Base-by-base conservation (phyloP, 2,888 invertebrate species). In the Stenotaenia linearis region DNA sequence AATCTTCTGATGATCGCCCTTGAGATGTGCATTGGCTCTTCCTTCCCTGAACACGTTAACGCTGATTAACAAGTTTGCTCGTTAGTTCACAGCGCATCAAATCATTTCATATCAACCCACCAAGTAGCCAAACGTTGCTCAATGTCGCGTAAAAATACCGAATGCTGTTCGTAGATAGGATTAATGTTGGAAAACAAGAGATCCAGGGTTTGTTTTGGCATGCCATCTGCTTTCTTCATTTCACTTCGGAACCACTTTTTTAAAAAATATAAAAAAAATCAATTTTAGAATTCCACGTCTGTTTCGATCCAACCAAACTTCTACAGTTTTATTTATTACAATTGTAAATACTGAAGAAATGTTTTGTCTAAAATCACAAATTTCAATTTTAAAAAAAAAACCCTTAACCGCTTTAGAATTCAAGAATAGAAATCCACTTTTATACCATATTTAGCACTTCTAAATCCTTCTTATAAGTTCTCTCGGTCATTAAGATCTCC, bases 401-500 rank as follows among this genome's bases (percentile, higher is more conserved):
- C 23, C 23, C n/a, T 25, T 10, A 74, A 4, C 15, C 9, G 28
- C 23, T 45, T 45, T 45, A 21, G 9, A 74, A 25, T 18, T 18
- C 18, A 74, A 23, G 18, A 56, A 74, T 74, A 21, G 15, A 35
- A 18, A 61, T 76, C 1, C 9, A 30, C 1, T 25, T 88, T 92
- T 89, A n/a, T 86, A 95, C 95, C 85, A 92, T 90, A 85, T 94
- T 94, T 81, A 97, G 90, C 61, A 97, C 93, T 86, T 97, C 96
- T 83, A 98, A 88, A 86, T 98, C 97, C 84, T 96, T 93, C 85
- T 95, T 95, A 86, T 97, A 97, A 0, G 97, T 97, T 83, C 97
- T 89, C 86, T 98, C 97, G 0, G 97, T 97, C 94, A 96, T 96
- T 79, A 97, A 89, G 83, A 98, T 89, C 87, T 98, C 97, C 86